Evolutionary conservation across 2,888 invertebrate species (phyloP).

Genomic region (Papilio demoleus): DNA sequence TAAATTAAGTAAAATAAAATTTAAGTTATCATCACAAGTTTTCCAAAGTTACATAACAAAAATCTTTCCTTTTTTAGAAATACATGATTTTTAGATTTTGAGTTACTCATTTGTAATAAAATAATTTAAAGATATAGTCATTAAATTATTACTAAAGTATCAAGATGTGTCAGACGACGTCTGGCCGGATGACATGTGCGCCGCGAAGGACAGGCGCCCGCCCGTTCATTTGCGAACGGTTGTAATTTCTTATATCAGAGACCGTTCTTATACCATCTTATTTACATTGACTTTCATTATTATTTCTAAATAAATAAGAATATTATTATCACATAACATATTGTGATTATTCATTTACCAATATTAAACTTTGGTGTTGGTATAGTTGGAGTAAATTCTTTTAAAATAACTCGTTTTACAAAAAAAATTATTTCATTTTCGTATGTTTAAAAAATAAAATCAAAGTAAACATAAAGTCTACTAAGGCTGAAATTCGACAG

Average conservation of each 20-base stretch:
- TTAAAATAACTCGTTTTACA: too few relatives aligned
- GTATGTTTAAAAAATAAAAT: too few relatives aligned
- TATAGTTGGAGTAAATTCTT: too few relatives aligned
- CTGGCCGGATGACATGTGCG: conserved; percentile 67
- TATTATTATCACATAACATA: conserved; percentile 7
- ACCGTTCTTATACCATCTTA: conserved; percentile 41
- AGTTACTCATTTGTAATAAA: background rate
- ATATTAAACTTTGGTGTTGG: too few relatives aligned
- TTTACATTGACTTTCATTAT: conserved; percentile 38
- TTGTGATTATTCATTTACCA: too few relatives aligned
- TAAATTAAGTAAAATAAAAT: background rate
- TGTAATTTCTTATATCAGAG: conserved; percentile 67
- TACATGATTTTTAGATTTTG: too few relatives aligned
- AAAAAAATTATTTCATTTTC: too few relatives aligned
- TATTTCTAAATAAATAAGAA: conserved; percentile 13
- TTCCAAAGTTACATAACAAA: too few relatives aligned
- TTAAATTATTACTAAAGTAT: conserved; percentile 51
- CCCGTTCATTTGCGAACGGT: conserved; percentile 76
- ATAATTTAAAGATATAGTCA: conserved; percentile 15
- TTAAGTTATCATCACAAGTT: too few relatives aligned
- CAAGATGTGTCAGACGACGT: conserved; percentile 50
- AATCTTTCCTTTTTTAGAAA: too few relatives aligned
- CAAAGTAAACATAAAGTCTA: too few relatives aligned
- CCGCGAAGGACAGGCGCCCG: conserved; percentile 63
- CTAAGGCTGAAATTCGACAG: too few relatives aligned